Conservation (phyloP, 2,797 vertebrate species). For the Sciaenops ocellatus region DNA sequence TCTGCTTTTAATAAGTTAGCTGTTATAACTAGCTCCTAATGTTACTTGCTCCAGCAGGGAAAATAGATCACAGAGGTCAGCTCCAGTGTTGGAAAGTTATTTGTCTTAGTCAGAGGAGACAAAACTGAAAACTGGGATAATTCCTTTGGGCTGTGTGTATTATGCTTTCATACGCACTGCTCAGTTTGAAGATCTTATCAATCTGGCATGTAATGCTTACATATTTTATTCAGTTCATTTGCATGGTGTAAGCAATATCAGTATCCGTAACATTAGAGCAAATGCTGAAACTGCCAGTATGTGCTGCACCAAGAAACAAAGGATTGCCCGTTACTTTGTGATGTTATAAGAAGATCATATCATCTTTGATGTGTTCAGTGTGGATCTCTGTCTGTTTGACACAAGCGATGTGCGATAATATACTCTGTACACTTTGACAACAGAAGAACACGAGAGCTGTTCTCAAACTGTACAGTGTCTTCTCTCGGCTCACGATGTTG, state of each 20-base stretch:
- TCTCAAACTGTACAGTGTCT: neutral
- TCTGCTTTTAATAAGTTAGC: conserved; percentile 12
- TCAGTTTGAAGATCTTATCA: neutral
- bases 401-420: conserved; percentile 24
- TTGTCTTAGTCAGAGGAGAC: conserved; percentile 3
- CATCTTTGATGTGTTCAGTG: neutral
- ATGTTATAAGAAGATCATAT: conserved; percentile 7
- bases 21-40: conserved; percentile 10
- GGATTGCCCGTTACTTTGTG: neutral
- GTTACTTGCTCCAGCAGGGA: neutral
- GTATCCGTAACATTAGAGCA: conserved; percentile 20
- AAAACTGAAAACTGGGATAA: neutral
- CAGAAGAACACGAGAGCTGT: conserved; percentile 20
- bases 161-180: neutral
- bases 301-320: conserved; percentile 23
- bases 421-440: conserved; percentile 9
- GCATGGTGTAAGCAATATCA: neutral
- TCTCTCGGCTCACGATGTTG: conserved; percentile 14
- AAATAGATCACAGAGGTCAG: conserved; percentile 6
- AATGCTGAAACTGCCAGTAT: conserved; percentile 7
- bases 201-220: neutral
- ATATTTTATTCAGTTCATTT: neutral
- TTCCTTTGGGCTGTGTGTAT: neutral
- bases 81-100: neutral
- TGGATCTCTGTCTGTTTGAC: conserved; percentile 30